Evolutionary conservation across 1,140 invertebrate species (phyloP).

Genomic region (Dinoponera quadriceps): DNA sequence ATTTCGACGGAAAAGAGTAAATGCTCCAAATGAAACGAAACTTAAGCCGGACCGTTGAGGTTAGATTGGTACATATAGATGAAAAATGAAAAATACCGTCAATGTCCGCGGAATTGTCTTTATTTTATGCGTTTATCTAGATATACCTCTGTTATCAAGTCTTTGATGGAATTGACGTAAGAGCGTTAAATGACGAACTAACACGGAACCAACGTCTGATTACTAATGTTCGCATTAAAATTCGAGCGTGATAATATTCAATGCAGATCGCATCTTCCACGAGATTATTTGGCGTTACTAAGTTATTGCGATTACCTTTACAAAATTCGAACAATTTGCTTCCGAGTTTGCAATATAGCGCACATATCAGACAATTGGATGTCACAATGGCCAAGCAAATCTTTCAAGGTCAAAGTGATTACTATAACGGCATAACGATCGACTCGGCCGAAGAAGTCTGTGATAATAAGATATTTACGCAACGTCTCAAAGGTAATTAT

Average conservation of each 20-base stretch:
- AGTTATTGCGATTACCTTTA: conserved; percentile 28
- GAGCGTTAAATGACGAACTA: neutral
- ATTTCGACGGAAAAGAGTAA: no score
- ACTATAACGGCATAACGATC: conserved; percentile 90
- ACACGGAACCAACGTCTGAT: no score
- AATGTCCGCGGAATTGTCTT: no score
- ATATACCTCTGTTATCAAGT: neutral
- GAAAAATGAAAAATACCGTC: no score
- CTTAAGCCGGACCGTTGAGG: no score
- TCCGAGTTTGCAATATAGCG: neutral
- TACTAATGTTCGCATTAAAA: neutral
- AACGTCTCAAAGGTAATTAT: conserved; percentile 87
- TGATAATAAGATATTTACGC: conserved; percentile 83
- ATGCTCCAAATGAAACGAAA: no score
- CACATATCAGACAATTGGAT: neutral
- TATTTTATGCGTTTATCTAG: neutral
- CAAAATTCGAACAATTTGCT: neutral
- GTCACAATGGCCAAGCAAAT: conserved; percentile 55
- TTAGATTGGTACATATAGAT: no score
- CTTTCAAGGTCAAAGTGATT: conserved; percentile 88
- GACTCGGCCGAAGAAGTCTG: conserved; percentile 88
- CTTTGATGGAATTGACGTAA: neutral
- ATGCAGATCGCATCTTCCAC: conserved; percentile 15
- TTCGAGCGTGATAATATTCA: neutral
- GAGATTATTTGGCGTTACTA: conserved; percentile 54